These are phyloP conservation scores for Lanius ludovicianus DNA, from an alignment of 2,113 vertebrate species.

Conservation along the genomic window DNA sequence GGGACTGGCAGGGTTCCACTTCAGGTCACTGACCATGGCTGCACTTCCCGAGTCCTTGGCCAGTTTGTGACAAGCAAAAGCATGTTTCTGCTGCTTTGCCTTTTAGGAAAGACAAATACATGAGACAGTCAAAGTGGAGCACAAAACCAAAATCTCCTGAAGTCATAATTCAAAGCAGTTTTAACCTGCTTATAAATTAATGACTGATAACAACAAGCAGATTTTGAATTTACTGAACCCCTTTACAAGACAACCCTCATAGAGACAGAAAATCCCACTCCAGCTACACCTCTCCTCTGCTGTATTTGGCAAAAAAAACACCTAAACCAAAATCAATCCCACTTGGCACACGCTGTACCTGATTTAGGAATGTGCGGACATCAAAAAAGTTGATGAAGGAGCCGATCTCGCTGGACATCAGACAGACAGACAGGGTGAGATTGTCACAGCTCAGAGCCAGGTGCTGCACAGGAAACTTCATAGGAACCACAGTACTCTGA, in stretches of 20 bases:
- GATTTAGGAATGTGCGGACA: slow-evolving; percentile 87
- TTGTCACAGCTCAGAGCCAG: slow-evolving; percentile 91
- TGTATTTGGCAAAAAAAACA: background rate
- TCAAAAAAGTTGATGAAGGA: slow-evolving; percentile 90
- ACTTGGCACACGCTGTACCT: slow-evolving; percentile 70
- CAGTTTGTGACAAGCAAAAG: slow-evolving; percentile 83
- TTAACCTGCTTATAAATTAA: background rate
- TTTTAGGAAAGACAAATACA: slow-evolving; percentile 57
- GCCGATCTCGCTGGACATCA: slow-evolving; percentile 72
- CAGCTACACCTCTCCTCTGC: background rate
- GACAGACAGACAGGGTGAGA: slow-evolving; percentile 88
- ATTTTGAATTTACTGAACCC: background rate
- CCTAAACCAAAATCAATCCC: background rate
- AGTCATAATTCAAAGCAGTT: background rate
- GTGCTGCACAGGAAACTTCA: slow-evolving; percentile 84
- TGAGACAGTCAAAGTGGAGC: background rate
- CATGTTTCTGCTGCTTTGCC: slow-evolving; percentile 84
- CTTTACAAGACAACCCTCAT: background rate
- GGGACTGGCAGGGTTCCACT: slow-evolving; percentile 87
- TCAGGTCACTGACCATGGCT: slow-evolving; percentile 83
- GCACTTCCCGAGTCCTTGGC: slow-evolving; percentile 55
- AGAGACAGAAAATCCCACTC: background rate
- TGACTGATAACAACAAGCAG: background rate
- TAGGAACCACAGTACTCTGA: slow-evolving; percentile 70
- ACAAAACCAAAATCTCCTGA: background rate